Conservation (phyloP, 2,113 vertebrate species). For the Corythaeola cristata region DNA sequence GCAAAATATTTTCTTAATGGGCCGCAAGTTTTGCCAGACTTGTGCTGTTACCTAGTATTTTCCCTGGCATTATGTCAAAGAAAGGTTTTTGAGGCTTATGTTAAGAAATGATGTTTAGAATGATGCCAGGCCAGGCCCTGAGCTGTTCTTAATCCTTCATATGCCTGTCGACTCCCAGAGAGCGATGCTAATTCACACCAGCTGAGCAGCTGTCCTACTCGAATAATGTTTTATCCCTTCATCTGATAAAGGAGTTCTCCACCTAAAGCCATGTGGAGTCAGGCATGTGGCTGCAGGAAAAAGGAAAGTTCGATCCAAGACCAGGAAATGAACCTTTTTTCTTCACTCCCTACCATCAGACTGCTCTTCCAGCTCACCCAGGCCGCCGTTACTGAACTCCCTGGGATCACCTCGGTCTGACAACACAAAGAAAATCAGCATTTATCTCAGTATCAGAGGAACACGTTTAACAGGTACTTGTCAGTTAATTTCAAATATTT, state of each 20-base stretch:
- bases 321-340: not conserved
- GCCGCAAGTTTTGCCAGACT: not conserved
- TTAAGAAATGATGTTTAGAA: constrained; percentile 24
- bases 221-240: not conserved
- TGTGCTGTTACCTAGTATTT: not conserved
- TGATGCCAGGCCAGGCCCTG: not conserved
- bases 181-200: constrained; percentile 33
- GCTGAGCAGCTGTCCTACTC: constrained; percentile 21
- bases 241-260: not conserved
- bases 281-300: not conserved
- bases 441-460: not conserved
- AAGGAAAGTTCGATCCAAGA: not conserved
- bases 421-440: not conserved
- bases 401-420: not conserved
- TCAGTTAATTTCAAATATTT: not conserved
- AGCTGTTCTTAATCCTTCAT: constrained; percentile 34
- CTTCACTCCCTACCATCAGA: not conserved
- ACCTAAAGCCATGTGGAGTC: not conserved
- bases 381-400: not conserved
- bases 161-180: not conserved
- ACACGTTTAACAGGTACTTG: not conserved
- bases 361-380: not conserved
- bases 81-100: constrained; percentile 16
- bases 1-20: not conserved
- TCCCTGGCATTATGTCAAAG: not conserved